Evolutionary conservation across 2,888 invertebrate genomes (phyloP).

Genomic region (Synanthedon myopaeformis): DNA sequence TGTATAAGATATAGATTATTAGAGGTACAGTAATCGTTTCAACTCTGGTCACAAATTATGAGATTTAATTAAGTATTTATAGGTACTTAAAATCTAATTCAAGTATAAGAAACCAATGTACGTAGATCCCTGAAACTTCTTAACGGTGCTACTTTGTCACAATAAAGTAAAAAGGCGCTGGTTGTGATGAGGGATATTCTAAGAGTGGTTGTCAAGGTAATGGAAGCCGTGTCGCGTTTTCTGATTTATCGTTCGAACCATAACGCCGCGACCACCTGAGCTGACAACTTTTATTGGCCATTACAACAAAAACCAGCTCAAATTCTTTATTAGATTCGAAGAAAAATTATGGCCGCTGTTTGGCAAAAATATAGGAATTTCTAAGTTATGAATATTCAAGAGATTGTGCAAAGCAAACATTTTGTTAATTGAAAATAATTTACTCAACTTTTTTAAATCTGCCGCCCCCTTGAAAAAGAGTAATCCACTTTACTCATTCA

Average conservation of each 20-base stretch:
- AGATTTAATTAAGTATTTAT: background rate
- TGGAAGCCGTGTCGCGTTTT: background rate
- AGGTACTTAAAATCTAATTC: background rate
- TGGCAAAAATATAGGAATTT: background rate
- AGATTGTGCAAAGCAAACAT: too few species aligned
- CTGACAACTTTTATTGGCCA: slow-evolving; percentile 12
- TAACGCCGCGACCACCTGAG: slow-evolving; percentile 1
- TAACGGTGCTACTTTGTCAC: background rate
- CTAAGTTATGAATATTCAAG: too few species aligned
- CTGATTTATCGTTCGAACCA: background rate
- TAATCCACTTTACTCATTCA: too few species aligned
- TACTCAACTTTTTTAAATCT: too few species aligned
- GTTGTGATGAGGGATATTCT: background rate
- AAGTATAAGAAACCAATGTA: background rate
- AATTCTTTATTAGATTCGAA: slow-evolving; percentile 10
- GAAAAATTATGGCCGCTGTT: background rate
- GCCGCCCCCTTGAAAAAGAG: too few species aligned
- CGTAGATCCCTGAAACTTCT: background rate
- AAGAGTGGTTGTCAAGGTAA: background rate
- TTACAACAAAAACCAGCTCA: slow-evolving; percentile 17
- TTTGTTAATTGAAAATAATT: too few species aligned
- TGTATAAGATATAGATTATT: too few species aligned
- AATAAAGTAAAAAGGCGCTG: background rate
- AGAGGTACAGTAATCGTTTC: background rate
- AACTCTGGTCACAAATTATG: background rate